These are phyloP conservation scores for Elysia crispata DNA, from an alignment of 2,888 invertebrate species.

Conservation along the genomic window DNA sequence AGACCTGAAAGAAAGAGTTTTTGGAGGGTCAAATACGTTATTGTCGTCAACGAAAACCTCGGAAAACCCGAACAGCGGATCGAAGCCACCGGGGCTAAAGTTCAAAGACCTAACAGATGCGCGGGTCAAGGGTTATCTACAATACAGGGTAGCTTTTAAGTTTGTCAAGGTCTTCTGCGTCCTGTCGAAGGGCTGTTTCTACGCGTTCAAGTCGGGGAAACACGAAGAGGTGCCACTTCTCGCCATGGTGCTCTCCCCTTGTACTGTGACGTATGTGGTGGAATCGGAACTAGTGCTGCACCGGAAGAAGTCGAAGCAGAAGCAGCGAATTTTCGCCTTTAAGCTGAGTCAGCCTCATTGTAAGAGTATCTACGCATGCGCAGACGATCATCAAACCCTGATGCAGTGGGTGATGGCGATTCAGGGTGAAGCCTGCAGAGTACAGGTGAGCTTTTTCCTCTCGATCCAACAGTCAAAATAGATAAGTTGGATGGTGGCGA, in stretches of 20 bases:
- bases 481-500: too few relatives aligned
- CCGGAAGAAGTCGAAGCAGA: slow-evolving; percentile 54
- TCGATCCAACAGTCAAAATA: too few relatives aligned
- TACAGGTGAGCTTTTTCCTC: slow-evolving; percentile 47
- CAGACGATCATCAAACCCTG: slow-evolving; percentile 58
- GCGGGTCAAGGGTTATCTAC: slow-evolving; percentile 41
- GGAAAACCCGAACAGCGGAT: too few relatives aligned
- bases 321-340: slow-evolving; percentile 57
- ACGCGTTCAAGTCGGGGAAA: slow-evolving; percentile 63
- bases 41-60: slow-evolving; percentile 7
- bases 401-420: slow-evolving; percentile 65
- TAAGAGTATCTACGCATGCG: slow-evolving; percentile 63
- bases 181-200: slow-evolving; percentile 66
- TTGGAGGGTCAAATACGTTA: slow-evolving; percentile 34
- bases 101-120: slow-evolving; percentile 43
- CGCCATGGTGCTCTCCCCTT: slow-evolving; percentile 58
- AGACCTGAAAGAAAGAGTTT: slow-evolving; percentile 64
- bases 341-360: slow-evolving; percentile 63
- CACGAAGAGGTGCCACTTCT: slow-evolving; percentile 61
- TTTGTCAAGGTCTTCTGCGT: slow-evolving; percentile 67
- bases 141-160: slow-evolving; percentile 52
- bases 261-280: slow-evolving; percentile 59
- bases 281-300: slow-evolving; percentile 52
- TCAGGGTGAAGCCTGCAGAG: slow-evolving; percentile 64
- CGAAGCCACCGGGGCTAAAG: slow-evolving; percentile 43